Percentiles rank a stretch among this genome's conserved stretches.
These are phyloP conservation scores for Polymixis flavicincta DNA, from an alignment of 2,888 invertebrate genomes.

Conservation along the genomic window DNA sequence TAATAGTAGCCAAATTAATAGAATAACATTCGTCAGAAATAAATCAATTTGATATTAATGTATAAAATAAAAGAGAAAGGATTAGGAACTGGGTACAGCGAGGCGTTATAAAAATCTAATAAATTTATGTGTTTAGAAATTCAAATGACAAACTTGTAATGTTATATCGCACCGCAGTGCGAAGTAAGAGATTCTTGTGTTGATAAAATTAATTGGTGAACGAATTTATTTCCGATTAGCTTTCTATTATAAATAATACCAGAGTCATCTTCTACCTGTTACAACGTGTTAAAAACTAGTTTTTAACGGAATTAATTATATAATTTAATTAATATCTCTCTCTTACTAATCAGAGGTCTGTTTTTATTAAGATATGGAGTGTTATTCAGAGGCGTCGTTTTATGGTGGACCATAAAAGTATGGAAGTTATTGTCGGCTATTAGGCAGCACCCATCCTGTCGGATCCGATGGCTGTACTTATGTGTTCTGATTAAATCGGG, in stretches of 20 bases:
- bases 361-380: slow-evolving; percentile 28
- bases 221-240: slow-evolving; percentile 60
- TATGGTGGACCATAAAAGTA: slow-evolving; percentile 39
- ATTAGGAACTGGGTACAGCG: slow-evolving; percentile 51
- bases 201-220: slow-evolving; percentile 66
- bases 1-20: slow-evolving; percentile 64
- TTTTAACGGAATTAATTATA: slow-evolving; percentile 48
- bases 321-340: slow-evolving; percentile 59
- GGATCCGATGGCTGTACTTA: neutral
- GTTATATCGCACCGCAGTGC: slow-evolving; percentile 58
- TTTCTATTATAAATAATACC: slow-evolving; percentile 65
- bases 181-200: slow-evolving; percentile 46
- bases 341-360: slow-evolving; percentile 25
- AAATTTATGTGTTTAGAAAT: slow-evolving; percentile 81
- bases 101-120: slow-evolving; percentile 70
- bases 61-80: slow-evolving; percentile 75
- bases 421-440: slow-evolving; percentile 8
- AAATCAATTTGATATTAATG: slow-evolving; percentile 70
- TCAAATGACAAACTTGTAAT: slow-evolving; percentile 74
- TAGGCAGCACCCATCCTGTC: slow-evolving; percentile 28
- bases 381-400: slow-evolving; percentile 9
- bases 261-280: slow-evolving; percentile 42
- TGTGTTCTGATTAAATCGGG: slow-evolving; percentile 19
- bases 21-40: slow-evolving; percentile 61
- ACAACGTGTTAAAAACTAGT: slow-evolving; percentile 40